Conservation (phyloP, 2,113 vertebrate genomes). For the Trochalopteron elliotii region DNA sequence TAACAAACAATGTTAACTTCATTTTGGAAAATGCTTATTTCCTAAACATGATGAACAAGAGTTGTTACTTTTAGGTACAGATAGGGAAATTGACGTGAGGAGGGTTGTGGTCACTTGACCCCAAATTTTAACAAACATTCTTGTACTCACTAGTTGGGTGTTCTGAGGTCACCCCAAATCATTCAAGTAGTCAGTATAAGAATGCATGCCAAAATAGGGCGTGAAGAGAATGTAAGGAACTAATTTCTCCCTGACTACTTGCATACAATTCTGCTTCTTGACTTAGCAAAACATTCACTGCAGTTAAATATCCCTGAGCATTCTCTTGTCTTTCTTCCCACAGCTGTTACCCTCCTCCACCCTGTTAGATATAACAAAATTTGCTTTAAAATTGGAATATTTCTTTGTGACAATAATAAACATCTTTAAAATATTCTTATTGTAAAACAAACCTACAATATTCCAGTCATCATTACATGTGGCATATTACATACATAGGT, state of each 20-base stretch:
- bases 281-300: background rate
- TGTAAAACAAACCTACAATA: background rate
- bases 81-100: background rate
- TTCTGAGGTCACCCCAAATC: background rate
- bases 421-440: background rate
- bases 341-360: background rate
- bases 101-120: background rate
- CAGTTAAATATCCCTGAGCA: background rate
- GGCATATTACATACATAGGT: background rate
- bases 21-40: background rate
- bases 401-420: background rate
- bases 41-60: background rate
- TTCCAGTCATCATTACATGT: background rate
- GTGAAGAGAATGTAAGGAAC: background rate
- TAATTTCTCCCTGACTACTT: background rate
- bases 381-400: background rate
- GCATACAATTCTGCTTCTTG: background rate
- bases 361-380: background rate
- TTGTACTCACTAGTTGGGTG: background rate
- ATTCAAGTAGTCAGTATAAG: background rate
- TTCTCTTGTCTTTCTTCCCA: background rate
- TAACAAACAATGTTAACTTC: background rate
- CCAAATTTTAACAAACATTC: background rate
- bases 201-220: background rate
- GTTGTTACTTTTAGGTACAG: background rate